Evolutionary conservation across 2,113 vertebrate species (phyloP), one percentile per base, ranked within the genome.

Genomic region (Eidolon helvum): DNA sequence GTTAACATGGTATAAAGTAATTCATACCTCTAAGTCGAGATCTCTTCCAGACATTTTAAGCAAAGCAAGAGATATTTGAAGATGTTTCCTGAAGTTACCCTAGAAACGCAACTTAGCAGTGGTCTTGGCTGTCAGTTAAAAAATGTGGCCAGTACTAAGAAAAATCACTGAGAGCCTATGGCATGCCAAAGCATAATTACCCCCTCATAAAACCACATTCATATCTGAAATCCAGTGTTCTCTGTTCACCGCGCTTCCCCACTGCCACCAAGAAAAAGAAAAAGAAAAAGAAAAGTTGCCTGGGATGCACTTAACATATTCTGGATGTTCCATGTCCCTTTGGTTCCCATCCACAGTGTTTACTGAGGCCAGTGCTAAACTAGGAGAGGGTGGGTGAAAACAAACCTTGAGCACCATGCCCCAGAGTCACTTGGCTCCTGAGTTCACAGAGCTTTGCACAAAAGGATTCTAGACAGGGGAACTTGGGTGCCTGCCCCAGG

Each of bases 391-490:
- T 26, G 45, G 10, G 33, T 11, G 71, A 48, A 19, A 14, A 24
- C 10, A 19, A 40, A 63, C 28, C 7, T 8, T 22, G 26, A 40
- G 40, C 33, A 4, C 26, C 66, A 5, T 5, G 18, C 5, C 10
- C 8, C 38, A 12, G 10, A 5, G 6, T 6, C 50, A 6, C 45
- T 7, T 15, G 26, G 35, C 33, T 43, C 21, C 65, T 61, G 53
- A 89, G 26, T 66, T 48, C 65, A 1, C 30, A 21, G 65, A 59
- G 40, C 61, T 87, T 30, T 48, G 11, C 21, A 0, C 10, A 7
- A 2, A 15, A 8, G 19, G 26, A 33, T 8, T 4, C 35, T 0
- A 0, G 35, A 26, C 19, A 30, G n/a, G n/a, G 38, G 26, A 66
- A 18, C 24, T 1, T 3, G 48, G n/a, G 9, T 16, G 5, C 19